Evolutionary conservation across 2,888 invertebrate species (phyloP), one percentile per base, ranked within the genome.

Genomic region (Aplocera efformata): DNA sequence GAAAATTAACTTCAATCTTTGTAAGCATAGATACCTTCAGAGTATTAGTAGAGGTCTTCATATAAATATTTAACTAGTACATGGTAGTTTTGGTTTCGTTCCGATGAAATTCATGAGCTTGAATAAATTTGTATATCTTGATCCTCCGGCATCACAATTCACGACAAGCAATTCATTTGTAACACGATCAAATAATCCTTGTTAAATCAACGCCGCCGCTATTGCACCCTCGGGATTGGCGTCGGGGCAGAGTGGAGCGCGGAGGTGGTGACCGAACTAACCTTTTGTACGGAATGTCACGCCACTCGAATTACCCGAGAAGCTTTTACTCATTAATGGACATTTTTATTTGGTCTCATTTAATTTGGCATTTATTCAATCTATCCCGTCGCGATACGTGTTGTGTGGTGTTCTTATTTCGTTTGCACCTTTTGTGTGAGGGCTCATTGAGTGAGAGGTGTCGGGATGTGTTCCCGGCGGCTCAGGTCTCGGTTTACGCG

Each of bases 331-430:
- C 78, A 80, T 83, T 85, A 84, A 80, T 72, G 72, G 69, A 54
- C 51, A 60, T 66, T 82, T 88, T 86, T 88, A 86, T 89, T 89
- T 85, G 85, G 81, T 84, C 71, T 84, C 79, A 85, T 88, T 88
- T 83, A 88, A 89, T 89, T 88, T 86, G 77, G 80, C 80, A 84
- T 85, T 88, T 88, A 88, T 88, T 86, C 81, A 89, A 88, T 88
- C 83, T 83, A 75, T 79, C 74, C 72, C 58, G 71, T 77, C 73
- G 71, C 71, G 77, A 80, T 79, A 73, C 70, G 74, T 72, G 76
- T 72, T 72, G 70, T 76, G 65, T 70, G 71, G 72, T 75, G 62
- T 67, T 77, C 67, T 77, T 72, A 73, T 79, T 79, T 72, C 74
- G 73, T 82, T 84, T 78, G 78, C 86, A 81, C 83, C 85, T 80